Evolutionary conservation across 2,797 vertebrate genomes (phyloP), one percentile per base, ranked within the genome.

Genomic region (Sphaeramia orbicularis): DNA sequence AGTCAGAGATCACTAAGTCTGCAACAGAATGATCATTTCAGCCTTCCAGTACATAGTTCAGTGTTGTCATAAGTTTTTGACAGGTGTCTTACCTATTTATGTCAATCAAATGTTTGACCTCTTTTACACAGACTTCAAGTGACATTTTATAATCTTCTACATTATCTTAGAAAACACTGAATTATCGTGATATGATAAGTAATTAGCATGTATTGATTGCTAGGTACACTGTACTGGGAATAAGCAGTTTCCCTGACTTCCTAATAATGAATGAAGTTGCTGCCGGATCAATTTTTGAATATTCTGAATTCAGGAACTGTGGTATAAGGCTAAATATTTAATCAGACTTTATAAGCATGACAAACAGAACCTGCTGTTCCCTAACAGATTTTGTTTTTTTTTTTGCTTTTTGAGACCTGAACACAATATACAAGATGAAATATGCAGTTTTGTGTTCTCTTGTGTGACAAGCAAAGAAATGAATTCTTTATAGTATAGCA

Each of bases 291-390:
- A 4, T 59, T 41, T 60, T 65, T 14, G 2, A 5, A 11, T 11
- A 30, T 60, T 66, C 68, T 62, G 21, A 64, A 42, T 54, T 56
- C 50, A 42, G 45, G 12, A 19, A 8, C 19, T 32, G 35, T 44
- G 36, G 19, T 52, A 53, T 70, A 21, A 62, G 32, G 12, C 32
- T 63, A 36, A 68, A 64, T 69, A 60, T 74, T 70, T 57, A 49
- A 71, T 78, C 37, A 51, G n/a, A 30, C 30, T 35, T 27, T 36
- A 55, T 14, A 52, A 49, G 24, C 8, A 47, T 21, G 10, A 44
- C 15, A 15, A 53, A 70, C 21, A 35, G 24, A 38, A 52, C 56
- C 6, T n/a, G 1, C 4, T 30, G 27, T 60, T 48, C n/a, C 12
- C 7, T 10, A 49, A 15, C 6, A 8, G 15, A 35, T 49, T 37